Evolutionary conservation across 1,140 invertebrate genomes (phyloP).

Genomic region (Drosophila bifasciata): DNA sequence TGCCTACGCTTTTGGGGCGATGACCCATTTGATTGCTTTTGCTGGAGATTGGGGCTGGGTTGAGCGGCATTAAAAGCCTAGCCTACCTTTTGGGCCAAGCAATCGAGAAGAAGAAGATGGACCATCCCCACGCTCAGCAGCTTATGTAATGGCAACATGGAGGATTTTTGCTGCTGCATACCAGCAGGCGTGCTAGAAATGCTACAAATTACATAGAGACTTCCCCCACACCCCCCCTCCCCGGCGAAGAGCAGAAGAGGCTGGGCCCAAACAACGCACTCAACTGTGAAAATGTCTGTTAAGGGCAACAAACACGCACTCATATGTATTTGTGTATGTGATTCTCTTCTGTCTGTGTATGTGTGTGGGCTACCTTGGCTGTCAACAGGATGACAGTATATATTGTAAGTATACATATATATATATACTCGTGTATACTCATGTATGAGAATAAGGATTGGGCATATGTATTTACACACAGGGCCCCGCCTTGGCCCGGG

Average conservation of each 20-base stretch:
- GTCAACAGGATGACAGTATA: constrained; percentile 80
- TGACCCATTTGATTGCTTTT: constrained; percentile 54
- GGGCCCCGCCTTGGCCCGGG: constrained; percentile 54
- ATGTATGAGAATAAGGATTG: constrained; percentile 10
- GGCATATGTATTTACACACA: constrained; percentile 10
- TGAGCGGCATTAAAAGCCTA: constrained; percentile 44
- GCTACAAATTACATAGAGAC: constrained; percentile 76
- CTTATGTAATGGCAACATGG: constrained; percentile 56
- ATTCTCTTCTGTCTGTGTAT: constrained; percentile 35
- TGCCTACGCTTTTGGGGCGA: constrained; percentile 21
- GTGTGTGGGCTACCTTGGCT: constrained; percentile 65
- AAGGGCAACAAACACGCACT: constrained; percentile 73
- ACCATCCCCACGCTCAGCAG: constrained; percentile 8
- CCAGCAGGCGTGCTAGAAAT: constrained; percentile 68
- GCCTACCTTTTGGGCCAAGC: constrained; percentile 40
- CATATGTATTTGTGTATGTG: constrained; percentile 54
- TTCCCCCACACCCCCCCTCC: neutral
- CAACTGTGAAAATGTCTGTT: constrained; percentile 82
- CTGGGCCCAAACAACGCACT: constrained; percentile 74
- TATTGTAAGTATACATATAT: constrained; percentile 57
- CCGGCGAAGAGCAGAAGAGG: constrained; percentile 4
- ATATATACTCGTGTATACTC: neutral
- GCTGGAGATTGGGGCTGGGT: constrained; percentile 12
- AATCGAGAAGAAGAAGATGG: constrained; percentile 20
- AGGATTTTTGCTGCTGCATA: constrained; percentile 75